Percentiles rank a stretch among this genome's conserved stretches.
These are phyloP conservation scores for Jordanella pulchra DNA, from an alignment of 2,797 vertebrate species.

Conservation along the genomic window DNA sequence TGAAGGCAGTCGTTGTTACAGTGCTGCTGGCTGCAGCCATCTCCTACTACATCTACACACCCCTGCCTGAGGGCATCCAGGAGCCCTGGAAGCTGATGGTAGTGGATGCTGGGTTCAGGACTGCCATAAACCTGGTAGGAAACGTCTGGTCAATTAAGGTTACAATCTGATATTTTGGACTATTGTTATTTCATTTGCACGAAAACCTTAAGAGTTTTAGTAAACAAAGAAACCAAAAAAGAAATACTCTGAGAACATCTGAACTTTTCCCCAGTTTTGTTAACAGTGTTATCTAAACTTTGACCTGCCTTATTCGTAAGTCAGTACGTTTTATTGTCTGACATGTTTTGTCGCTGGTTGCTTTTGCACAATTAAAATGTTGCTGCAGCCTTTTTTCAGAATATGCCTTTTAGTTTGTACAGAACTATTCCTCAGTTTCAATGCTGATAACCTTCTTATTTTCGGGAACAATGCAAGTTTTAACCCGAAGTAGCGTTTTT, in stretches of 20 bases:
- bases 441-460: neutral
- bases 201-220: neutral
- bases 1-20: slow-evolving; percentile 68
- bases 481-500: neutral
- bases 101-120: slow-evolving; percentile 83
- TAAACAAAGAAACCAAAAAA: neutral
- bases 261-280: neutral
- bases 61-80: slow-evolving; percentile 83
- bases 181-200: neutral
- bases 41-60: slow-evolving; percentile 88
- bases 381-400: neutral
- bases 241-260: neutral
- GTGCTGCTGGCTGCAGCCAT: slow-evolving; percentile 69
- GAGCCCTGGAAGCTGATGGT: slow-evolving; percentile 91
- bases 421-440: neutral
- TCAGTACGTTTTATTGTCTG: too few species aligned
- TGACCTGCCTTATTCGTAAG: neutral
- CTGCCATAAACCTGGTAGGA: slow-evolving; percentile 84
- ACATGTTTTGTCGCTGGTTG: neutral
- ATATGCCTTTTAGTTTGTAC: neutral
- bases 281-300: neutral
- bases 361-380: neutral
- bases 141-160: neutral
- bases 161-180: neutral
- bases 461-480: neutral